Conservation (phyloP, 2,888 invertebrate species). For the Ochropleura plecta region DNA sequence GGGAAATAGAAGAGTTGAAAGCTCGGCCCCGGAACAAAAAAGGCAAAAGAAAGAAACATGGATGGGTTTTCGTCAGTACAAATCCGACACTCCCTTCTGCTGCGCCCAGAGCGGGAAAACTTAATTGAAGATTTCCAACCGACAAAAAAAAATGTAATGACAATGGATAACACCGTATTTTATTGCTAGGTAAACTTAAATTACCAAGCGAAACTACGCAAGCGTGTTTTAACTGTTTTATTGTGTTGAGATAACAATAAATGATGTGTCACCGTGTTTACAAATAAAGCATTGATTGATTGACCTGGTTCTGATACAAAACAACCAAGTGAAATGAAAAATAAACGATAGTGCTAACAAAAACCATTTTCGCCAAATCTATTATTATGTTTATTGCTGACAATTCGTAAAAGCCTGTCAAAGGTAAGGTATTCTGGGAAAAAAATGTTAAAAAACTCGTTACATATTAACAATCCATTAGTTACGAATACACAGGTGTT, state of each 20-base stretch:
- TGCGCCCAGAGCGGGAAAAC: no score
- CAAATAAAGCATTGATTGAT: no score
- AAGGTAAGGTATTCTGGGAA: background rate
- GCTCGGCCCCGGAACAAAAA: no score
- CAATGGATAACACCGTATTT: background rate
- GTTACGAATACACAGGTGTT: background rate
- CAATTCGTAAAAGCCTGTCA: background rate
- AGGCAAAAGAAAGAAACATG: no score
- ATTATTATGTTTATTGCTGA: background rate
- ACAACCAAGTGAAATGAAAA: background rate
- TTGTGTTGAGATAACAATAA: background rate
- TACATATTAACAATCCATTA: background rate
- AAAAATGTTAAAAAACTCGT: background rate
- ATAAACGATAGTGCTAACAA: background rate
- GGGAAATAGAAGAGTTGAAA: background rate
- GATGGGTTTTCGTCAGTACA: no score
- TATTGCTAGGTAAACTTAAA: background rate
- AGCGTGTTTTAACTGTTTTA: background rate
- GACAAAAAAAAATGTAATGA: no score
- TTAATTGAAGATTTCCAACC: no score
- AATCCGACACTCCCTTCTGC: no score
- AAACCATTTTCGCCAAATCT: background rate
- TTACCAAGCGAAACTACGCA: background rate
- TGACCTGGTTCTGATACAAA: no score
- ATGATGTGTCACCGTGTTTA: no score